phyloP scores from a whole-genome alignment of 1,140 invertebrate genomes.

The Drosophila chauvacae region DNA sequence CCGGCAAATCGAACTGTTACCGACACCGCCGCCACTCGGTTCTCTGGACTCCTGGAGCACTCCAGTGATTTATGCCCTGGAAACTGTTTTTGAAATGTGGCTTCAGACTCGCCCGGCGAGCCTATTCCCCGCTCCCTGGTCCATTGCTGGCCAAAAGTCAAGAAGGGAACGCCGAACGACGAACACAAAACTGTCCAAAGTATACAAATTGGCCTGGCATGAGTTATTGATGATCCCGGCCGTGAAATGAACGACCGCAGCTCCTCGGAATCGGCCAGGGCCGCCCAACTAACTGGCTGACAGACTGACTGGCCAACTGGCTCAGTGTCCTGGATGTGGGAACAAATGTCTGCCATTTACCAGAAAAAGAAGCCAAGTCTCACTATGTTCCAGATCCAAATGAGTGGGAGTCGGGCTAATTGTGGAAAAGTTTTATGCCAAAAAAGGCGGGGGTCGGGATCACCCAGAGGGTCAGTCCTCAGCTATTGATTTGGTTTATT shows the following conservation, averaged over 20 bases:
- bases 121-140: slow-evolving; percentile 55
- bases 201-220: slow-evolving; percentile 81
- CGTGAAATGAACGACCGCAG: slow-evolving; percentile 76
- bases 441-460: background rate
- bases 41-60: slow-evolving; percentile 54
- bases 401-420: slow-evolving; percentile 54
- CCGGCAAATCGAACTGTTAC: slow-evolving; percentile 69
- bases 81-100: slow-evolving; percentile 83
- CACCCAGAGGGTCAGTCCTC: no score
- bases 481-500: background rate
- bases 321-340: slow-evolving; percentile 45
- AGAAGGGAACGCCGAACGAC: slow-evolving; percentile 45
- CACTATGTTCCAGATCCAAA: slow-evolving; percentile 20
- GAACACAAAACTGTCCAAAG: slow-evolving; percentile 80
- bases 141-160: slow-evolving; percentile 67
- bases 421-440: slow-evolving; percentile 41
- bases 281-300: slow-evolving; percentile 14
- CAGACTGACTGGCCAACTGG: slow-evolving; percentile 45
- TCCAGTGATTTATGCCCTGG: slow-evolving; percentile 81
- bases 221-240: slow-evolving; percentile 80
- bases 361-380: slow-evolving; percentile 53
- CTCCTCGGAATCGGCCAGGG: slow-evolving; percentile 7
- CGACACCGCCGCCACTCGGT: background rate
- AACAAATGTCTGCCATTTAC: slow-evolving; percentile 73
- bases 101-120: slow-evolving; percentile 54